A percentile compares a stretch with the other conserved stretches of the same genome.
Evolutionary conservation across 2,113 vertebrate species (phyloP).

Genomic region (Cettia cetti): DNA sequence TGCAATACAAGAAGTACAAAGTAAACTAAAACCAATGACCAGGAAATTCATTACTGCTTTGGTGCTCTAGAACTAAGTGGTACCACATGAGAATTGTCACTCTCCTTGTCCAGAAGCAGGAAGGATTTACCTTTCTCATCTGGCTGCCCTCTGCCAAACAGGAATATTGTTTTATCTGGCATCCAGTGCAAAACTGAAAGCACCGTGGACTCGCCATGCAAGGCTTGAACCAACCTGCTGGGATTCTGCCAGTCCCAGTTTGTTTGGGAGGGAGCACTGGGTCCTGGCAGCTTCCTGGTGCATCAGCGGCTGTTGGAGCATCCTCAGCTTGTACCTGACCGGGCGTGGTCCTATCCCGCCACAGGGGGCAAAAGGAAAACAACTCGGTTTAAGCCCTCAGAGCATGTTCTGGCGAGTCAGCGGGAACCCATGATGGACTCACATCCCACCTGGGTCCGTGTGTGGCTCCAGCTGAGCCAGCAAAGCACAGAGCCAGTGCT

Average conservation of each 20-base stretch:
- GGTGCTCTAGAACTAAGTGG: neutral
- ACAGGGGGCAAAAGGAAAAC: neutral
- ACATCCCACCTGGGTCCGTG: fast-evolving
- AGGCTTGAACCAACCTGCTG: neutral
- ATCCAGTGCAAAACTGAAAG: neutral
- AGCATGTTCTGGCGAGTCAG: fast-evolving
- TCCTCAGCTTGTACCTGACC: neutral
- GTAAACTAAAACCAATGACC: neutral
- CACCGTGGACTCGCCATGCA: fast-evolving
- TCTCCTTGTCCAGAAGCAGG: neutral
- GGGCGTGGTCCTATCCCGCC: neutral
- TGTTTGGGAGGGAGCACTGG: fast-evolving
- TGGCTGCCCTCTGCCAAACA: neutral
- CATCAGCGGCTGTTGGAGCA: fast-evolving
- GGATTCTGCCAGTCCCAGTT: neutral
- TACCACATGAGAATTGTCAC: neutral
- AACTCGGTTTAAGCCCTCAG: neutral
- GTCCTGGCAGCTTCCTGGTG: neutral
- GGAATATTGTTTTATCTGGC: neutral
- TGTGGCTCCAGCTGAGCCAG: neutral
- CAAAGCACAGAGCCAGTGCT: fast-evolving
- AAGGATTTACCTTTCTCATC: neutral
- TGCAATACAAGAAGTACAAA: neutral
- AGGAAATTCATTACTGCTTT: neutral
- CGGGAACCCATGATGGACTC: fast-evolving